Evolutionary conservation across 2,113 vertebrate genomes (phyloP).

Genomic region (Crotophaga sulcirostris): DNA sequence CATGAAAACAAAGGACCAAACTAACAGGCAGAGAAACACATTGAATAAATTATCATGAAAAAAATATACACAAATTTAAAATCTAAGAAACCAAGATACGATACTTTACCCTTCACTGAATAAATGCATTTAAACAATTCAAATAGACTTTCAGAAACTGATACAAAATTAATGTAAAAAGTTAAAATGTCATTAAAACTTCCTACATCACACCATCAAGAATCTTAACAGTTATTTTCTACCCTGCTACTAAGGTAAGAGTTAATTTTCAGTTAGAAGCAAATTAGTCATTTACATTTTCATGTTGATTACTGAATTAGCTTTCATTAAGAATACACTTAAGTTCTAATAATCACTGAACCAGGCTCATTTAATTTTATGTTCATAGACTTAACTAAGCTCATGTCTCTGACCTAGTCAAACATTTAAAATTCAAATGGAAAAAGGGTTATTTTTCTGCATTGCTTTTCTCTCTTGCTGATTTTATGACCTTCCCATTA

Average conservation of each 20-base stretch:
- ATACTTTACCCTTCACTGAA: background rate
- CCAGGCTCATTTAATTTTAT: conserved; percentile 95
- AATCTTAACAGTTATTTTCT: conserved; percentile 59
- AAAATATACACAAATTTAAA: background rate
- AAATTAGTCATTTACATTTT: conserved; percentile 96
- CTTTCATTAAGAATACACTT: conserved; percentile 99
- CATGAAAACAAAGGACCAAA: background rate
- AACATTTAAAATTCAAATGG: conserved; percentile 89
- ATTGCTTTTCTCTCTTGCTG: conserved; percentile 67
- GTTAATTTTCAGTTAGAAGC: conserved; percentile 92
- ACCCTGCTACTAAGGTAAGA: conserved; percentile 88
- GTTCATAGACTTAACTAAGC: conserved; percentile 93
- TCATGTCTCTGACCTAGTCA: conserved; percentile 83
- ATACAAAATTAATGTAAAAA: background rate
- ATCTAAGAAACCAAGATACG: background rate
- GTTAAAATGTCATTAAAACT: conserved; percentile 3
- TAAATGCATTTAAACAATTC: background rate
- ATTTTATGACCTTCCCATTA: conserved; percentile 75
- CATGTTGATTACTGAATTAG: conserved; percentile 97
- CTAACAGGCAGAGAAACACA: background rate
- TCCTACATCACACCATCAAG: conserved; percentile 11
- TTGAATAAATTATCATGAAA: background rate
- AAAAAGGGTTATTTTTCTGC: conserved; percentile 56
- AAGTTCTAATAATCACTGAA: conserved; percentile 90
- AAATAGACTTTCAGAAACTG: background rate